Percentiles rank a stretch among this genome's conserved stretches.
These are phyloP conservation scores for Andrena praecox DNA, from an alignment of 2,888 invertebrate genomes.

Conservation along the genomic window DNA sequence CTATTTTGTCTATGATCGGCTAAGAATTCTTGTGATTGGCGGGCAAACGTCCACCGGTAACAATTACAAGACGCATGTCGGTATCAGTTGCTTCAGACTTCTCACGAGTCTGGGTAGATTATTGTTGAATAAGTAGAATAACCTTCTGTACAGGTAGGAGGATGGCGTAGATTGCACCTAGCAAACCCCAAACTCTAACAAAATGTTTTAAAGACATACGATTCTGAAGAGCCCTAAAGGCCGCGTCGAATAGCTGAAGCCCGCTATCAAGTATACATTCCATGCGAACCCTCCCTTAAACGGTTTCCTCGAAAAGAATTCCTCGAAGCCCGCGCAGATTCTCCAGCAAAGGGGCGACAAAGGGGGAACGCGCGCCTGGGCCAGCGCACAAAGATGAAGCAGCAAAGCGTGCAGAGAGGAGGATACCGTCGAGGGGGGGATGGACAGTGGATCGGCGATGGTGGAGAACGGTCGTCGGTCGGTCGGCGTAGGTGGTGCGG, in stretches of 20 bases:
- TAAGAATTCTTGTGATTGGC: no score
- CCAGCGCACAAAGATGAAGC: constrained; percentile 40
- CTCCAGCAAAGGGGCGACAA: constrained; percentile 6
- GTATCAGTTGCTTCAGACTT: not conserved
- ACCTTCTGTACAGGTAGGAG: no score
- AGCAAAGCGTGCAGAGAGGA: constrained; percentile 29
- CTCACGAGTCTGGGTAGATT: not conserved
- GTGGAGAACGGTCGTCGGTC: constrained; percentile 70
- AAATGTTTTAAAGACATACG: no score
- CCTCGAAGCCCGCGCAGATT: not conserved
- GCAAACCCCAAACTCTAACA: no score
- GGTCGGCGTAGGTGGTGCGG: constrained; percentile 69
- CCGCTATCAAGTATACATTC: not conserved
- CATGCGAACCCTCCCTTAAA: not conserved
- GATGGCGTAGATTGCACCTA: no score
- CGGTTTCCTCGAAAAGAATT: not conserved
- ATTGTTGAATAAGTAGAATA: no score
- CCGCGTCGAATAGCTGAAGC: not conserved
- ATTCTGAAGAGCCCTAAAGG: no score
- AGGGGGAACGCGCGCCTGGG: constrained; percentile 19
- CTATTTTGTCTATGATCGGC: no score
- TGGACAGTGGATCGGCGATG: constrained; percentile 47
- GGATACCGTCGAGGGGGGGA: constrained; percentile 13
- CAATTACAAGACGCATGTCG: not conserved
- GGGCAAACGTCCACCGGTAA: not conserved